phyloP scores from a whole-genome alignment of 2,888 invertebrate genomes.

The Matsumyia berberina region DNA sequence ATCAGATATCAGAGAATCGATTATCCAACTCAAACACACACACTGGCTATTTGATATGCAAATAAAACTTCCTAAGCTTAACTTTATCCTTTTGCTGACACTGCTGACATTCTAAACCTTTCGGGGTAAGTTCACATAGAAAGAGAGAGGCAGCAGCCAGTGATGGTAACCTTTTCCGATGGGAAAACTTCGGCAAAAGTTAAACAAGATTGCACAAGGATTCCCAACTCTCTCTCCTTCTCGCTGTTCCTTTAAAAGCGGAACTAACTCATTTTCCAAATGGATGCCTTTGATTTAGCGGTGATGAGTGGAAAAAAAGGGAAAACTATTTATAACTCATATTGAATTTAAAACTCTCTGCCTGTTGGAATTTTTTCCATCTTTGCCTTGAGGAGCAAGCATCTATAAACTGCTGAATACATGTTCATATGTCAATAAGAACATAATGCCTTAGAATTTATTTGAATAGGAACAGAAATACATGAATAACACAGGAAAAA shows the following conservation, averaged over 20 bases:
- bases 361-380: constrained; percentile 20
- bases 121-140: background rate
- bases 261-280: constrained; percentile 50
- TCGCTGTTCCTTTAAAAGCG: constrained; percentile 1
- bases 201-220: constrained; percentile 42
- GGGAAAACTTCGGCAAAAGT: constrained; percentile 46
- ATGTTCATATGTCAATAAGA: constrained; percentile 30
- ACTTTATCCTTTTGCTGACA: constrained; percentile 20
- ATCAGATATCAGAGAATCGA: constrained; percentile 15
- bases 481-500: background rate
- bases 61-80: constrained; percentile 15
- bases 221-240: constrained; percentile 6
- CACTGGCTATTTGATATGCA: constrained; percentile 34
- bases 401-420: constrained; percentile 34
- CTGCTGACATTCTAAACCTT: constrained; percentile 16
- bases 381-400: constrained; percentile 9
- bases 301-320: constrained; percentile 1
- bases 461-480: constrained; percentile 13
- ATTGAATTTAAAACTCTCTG: constrained; percentile 9
- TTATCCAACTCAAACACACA: constrained; percentile 12
- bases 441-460: constrained; percentile 18
- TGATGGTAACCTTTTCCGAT: constrained; percentile 37
- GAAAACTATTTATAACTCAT: constrained; percentile 9
- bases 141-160: constrained; percentile 1
- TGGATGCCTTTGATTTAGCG: constrained; percentile 23